Percentiles rank a stretch among this genome's conserved stretches.
These are phyloP conservation scores for Caretta caretta DNA, from an alignment of 2,113 vertebrate genomes.

Conservation along the genomic window DNA sequence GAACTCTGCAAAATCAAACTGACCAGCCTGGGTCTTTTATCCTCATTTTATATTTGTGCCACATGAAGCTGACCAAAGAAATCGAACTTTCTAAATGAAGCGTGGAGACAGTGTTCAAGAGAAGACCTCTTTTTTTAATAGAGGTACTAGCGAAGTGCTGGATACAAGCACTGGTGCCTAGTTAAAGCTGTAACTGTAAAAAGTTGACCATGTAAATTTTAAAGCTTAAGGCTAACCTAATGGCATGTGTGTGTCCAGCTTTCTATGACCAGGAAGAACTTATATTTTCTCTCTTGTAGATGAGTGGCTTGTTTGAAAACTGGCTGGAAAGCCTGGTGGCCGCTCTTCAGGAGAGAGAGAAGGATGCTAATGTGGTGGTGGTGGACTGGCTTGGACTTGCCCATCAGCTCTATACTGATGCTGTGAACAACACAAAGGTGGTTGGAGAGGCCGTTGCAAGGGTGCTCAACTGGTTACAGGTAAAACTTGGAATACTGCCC, in stretches of 20 bases:
- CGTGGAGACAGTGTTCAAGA: accelerated
- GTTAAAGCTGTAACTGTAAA: neutral
- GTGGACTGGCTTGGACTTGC: constrained; percentile 92
- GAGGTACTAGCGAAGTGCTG: accelerated
- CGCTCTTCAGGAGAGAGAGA: constrained; percentile 87
- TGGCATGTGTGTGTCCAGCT: neutral
- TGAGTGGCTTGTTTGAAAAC: constrained; percentile 90
- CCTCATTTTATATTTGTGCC: accelerated
- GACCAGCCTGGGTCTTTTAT: neutral
- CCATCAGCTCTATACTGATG: constrained; percentile 90
- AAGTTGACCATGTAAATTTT: neutral
- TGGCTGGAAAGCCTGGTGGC: constrained; percentile 91
- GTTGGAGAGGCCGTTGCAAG: constrained; percentile 86
- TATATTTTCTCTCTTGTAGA: constrained; percentile 72
- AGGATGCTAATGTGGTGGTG: constrained; percentile 88
- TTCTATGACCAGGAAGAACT: accelerated
- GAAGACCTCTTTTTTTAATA: too few relatives aligned
- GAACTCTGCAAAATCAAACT: constrained; percentile 24
- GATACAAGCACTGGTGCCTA: neutral
- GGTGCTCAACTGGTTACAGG: constrained; percentile 94
- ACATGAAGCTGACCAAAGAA: accelerated
- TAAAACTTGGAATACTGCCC: neutral
- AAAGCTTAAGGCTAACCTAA: neutral
- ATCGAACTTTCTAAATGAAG: neutral
- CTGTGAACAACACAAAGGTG: constrained; percentile 85